These are phyloP conservation scores for Euclidia mi DNA, from an alignment of 2,888 invertebrate species.

Conservation along the genomic window DNA sequence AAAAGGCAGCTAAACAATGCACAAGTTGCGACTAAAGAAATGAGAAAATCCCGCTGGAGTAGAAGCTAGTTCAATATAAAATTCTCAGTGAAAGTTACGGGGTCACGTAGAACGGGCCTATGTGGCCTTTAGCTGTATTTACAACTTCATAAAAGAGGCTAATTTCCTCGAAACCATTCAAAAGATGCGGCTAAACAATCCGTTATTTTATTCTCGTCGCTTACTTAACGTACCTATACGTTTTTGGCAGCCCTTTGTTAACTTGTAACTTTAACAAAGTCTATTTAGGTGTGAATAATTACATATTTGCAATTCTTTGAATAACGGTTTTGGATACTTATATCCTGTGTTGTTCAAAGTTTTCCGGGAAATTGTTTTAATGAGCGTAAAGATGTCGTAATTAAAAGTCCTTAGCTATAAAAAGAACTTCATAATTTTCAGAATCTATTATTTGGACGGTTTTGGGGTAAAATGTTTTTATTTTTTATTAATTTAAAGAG, in stretches of 20 bases:
- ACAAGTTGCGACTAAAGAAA: slow-evolving; percentile 40
- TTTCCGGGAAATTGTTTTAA: slow-evolving; percentile 1
- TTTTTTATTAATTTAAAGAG: too few relatives aligned
- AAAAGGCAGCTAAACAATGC: slow-evolving; percentile 34
- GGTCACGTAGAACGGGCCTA: slow-evolving; percentile 60
- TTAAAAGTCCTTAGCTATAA: not conserved
- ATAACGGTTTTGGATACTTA: not conserved
- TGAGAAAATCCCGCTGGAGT: slow-evolving; percentile 6
- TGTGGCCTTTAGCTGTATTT: slow-evolving; percentile 56
- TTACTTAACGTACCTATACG: slow-evolving; percentile 24
- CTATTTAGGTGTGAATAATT: slow-evolving; percentile 20
- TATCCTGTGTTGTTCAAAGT: not conserved
- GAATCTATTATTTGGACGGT: too few relatives aligned
- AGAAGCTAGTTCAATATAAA: slow-evolving; percentile 55
- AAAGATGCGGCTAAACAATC: slow-evolving; percentile 40
- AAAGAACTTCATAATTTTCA: not conserved
- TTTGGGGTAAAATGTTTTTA: too few relatives aligned
- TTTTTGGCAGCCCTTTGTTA: slow-evolving; percentile 19
- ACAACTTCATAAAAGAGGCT: slow-evolving; percentile 63
- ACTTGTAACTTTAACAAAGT: slow-evolving; percentile 4
- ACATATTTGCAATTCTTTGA: slow-evolving; percentile 1
- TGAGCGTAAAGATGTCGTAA: not conserved
- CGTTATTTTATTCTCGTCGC: slow-evolving; percentile 14
- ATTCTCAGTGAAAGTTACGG: slow-evolving; percentile 58
- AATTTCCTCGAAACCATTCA: slow-evolving; percentile 51